Evolutionary conservation across 2,113 vertebrate genomes (phyloP), one percentile per base, ranked within the genome.

Genomic region (Athene noctua): DNA sequence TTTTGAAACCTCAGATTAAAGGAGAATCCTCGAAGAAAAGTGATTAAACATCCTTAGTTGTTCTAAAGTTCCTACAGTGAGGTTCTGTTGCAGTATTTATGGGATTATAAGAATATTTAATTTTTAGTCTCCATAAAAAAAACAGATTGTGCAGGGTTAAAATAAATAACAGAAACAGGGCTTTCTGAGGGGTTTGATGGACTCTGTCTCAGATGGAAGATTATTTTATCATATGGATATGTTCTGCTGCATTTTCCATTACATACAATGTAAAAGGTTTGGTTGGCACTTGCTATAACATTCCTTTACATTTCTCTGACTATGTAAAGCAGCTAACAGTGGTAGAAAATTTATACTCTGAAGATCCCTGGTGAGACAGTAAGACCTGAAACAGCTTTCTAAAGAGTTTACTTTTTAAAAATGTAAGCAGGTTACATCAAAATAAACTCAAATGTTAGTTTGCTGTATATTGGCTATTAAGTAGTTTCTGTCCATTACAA

Each of bases 401-500:
- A 63, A 77, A 62, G 46, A 30, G 40, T 54, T 80, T 34, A 25
- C 1, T 0, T 49, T 94, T 88, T 47, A 51, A 5, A 61, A 82
- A 51, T 8, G 13, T 32, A 29, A 66, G 21, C 29, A 80, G 63
- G n/a, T 70, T 57, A 3, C 8, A 51, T 54, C 30, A 54, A 55
- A 55, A 42, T 21, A 73, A 73, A 52, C 20, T 40, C 9, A 25
- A 86, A 59, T 20, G 14, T 22, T 83, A 65, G 19, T 80, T 91
- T 70, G 36, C 42, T 75, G 44, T 12, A 0, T 30, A 9, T 34
- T 0, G 2, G 15, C 5, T 66, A 6, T 66, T 22, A 47, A 86
- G 42, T 52, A 58, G 9, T 73, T 86, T 46, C 42, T 79, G 26
- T 30, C 18, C 14, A 3, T 81, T 83, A 29, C 16, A 51, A 18